A percentile compares a stretch with the other conserved stretches of the same genome.
These are phyloP conservation scores for Cylas formicarius DNA, from an alignment of 1,140 invertebrate genomes.

Conservation along the genomic window DNA sequence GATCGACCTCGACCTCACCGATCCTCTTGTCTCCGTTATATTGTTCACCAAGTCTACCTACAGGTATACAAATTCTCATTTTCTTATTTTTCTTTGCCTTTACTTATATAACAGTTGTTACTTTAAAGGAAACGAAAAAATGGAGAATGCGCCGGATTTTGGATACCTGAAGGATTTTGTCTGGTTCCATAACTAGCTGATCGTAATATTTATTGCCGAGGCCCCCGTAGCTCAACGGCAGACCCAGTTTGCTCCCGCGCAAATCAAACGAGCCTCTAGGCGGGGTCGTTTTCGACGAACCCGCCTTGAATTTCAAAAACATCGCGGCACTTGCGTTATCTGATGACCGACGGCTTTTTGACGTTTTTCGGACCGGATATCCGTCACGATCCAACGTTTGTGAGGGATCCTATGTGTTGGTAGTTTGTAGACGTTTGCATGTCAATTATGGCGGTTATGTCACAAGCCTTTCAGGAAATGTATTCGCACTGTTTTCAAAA, in stretches of 20 bases:
- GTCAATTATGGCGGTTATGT: no score
- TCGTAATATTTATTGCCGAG: conserved; percentile 16
- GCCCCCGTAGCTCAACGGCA: conserved; percentile 15
- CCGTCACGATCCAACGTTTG: no score
- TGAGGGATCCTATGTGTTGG: no score
- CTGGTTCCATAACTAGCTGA: conserved; percentile 9
- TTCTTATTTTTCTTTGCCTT: neutral
- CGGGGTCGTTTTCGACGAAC: no score
- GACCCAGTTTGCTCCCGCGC: conserved; percentile 6
- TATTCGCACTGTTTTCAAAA: no score
- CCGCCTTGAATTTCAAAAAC: no score
- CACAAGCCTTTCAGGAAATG: no score
- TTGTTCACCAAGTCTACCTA: conserved; percentile 28
- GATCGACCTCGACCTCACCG: conserved; percentile 22
- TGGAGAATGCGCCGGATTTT: neutral
- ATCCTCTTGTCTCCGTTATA: conserved; percentile 29
- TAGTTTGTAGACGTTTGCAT: no score
- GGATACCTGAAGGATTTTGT: conserved; percentile 20
- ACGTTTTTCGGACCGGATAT: no score
- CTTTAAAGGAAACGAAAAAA: neutral
- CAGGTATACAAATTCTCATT: conserved; percentile 1
- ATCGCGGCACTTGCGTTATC: no score
- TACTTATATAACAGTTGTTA: neutral
- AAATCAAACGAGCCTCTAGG: conserved; percentile 6
- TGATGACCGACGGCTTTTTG: no score